These are phyloP conservation scores for Brachionus paranguensis DNA, from an alignment of 1,140 invertebrate species.

Conservation along the genomic window DNA sequence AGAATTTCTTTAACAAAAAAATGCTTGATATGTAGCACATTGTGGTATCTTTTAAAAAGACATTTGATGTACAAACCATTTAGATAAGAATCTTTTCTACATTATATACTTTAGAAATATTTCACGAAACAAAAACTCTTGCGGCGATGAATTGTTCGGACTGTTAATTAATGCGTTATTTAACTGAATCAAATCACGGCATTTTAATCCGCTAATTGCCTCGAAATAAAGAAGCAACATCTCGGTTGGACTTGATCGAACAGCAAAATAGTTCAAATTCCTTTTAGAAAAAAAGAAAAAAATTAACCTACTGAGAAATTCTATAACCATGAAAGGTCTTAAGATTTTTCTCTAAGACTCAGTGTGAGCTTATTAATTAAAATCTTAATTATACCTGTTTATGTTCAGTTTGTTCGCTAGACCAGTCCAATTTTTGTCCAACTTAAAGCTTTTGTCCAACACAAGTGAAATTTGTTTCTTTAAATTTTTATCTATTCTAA, in stretches of 20 bases:
- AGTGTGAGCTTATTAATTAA: not conserved
- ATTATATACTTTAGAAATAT: slow-evolving; percentile 16
- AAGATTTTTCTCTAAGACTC: not conserved
- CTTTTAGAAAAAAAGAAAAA: slow-evolving; percentile 8
- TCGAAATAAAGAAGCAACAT: slow-evolving; percentile 29
- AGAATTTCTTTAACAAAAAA: not conserved
- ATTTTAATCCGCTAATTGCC: slow-evolving; percentile 31
- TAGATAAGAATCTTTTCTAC: not conserved
- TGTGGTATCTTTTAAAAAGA: not conserved
- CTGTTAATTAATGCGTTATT: slow-evolving; percentile 21
- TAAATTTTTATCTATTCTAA: slow-evolving; percentile 15
- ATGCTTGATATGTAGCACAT: not conserved
- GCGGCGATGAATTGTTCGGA: slow-evolving; percentile 2
- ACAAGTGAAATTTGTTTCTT: not conserved
- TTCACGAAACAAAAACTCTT: slow-evolving; percentile 23
- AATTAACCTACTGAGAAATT: not conserved
- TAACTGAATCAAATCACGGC: slow-evolving; percentile 14
- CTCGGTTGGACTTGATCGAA: slow-evolving; percentile 28
- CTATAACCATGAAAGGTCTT: not conserved
- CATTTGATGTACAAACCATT: not conserved
- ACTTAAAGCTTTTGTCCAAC: not conserved
- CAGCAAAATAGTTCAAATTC: slow-evolving; percentile 28
- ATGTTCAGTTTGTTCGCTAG: not conserved
- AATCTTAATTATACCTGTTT: not conserved
- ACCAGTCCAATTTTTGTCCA: not conserved